Evolutionary conservation across 2,797 vertebrate species (phyloP), one percentile per base, ranked within the genome.

Genomic region (Alfaro cultratus): DNA sequence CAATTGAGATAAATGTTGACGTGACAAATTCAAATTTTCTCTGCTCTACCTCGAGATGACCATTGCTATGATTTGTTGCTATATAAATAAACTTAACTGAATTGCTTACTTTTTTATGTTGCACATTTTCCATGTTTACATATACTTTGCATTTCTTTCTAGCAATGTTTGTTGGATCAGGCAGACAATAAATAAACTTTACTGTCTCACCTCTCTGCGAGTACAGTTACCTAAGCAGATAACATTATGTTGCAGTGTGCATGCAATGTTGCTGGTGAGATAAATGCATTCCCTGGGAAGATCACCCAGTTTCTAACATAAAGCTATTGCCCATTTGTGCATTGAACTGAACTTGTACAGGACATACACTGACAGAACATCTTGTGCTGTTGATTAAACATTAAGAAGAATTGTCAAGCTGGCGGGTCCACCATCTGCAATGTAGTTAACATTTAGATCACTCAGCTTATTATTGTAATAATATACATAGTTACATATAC

Each of bases 361-460:
- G 15, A 90, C 80, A 76, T n/a, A 72, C 51, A 70, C 49, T 34
- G 23, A 51, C 53, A 36, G 18, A 74, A 82, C 79, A 84, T 74
- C 15, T 41, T 49, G 34, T 70, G 21, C 46, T 68, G 49, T 76
- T 73, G 72, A 86, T 78, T 72, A 75, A 51, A 86, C 46, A 75
- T 75, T 31, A 70, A 78, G 74, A 80, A 41, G 68, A 85, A 79
- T 45, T 78, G 75, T 82, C 85, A 91, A 87, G 86, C 86, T 81
- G 89, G 78, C 67, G 73, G 80, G 83, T 90, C 92, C 79, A 87
- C 83, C 83, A 89, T 82, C 79, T 86, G 79, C 71, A 89, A 79
- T 75, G 64, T 79, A 87, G 90, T 93, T 90, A 89, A 79, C 82
- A 91, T 87, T 89, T 87, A 80, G 74, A 92, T 89, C 81, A 91